These are phyloP conservation scores for Euplexia lucipara DNA, from an alignment of 2,888 invertebrate genomes.

Conservation along the genomic window DNA sequence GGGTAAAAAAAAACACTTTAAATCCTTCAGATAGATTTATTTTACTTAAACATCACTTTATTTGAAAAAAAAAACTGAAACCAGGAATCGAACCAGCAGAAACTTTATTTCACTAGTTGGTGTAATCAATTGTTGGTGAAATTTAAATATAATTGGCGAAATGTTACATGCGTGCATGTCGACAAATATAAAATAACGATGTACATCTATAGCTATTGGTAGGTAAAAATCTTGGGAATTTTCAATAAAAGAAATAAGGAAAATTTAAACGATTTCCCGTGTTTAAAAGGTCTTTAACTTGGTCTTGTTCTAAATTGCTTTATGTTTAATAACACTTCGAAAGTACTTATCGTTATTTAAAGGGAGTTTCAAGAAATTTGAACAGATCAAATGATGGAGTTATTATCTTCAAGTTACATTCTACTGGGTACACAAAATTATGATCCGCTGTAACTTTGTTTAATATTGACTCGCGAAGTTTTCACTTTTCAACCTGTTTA, in stretches of 20 bases:
- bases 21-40: no score
- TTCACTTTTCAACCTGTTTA: slow-evolving; percentile 41
- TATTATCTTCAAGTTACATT: slow-evolving; percentile 55
- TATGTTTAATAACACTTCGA: slow-evolving; percentile 28
- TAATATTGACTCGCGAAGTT: slow-evolving; percentile 59
- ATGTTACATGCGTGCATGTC: no score
- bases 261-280: background rate
- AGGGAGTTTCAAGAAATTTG: slow-evolving; percentile 55
- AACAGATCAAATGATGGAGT: slow-evolving; percentile 61
- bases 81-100: no score
- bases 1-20: no score
- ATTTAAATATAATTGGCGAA: no score
- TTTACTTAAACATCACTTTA: no score
- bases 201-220: no score
- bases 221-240: no score
- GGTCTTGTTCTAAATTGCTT: slow-evolving; percentile 18
- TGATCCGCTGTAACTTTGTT: slow-evolving; percentile 56
- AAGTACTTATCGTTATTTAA: slow-evolving; percentile 44
- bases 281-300: slow-evolving; percentile 1
- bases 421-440: slow-evolving; percentile 46
- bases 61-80: no score
- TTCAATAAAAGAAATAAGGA: background rate
- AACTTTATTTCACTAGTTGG: no score
- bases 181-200: no score
- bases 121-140: no score